Evolutionary conservation across 92 coral and sea anemone species (phyloP), one percentile per base, ranked within the genome.

Genomic region (Montipora capitata): DNA sequence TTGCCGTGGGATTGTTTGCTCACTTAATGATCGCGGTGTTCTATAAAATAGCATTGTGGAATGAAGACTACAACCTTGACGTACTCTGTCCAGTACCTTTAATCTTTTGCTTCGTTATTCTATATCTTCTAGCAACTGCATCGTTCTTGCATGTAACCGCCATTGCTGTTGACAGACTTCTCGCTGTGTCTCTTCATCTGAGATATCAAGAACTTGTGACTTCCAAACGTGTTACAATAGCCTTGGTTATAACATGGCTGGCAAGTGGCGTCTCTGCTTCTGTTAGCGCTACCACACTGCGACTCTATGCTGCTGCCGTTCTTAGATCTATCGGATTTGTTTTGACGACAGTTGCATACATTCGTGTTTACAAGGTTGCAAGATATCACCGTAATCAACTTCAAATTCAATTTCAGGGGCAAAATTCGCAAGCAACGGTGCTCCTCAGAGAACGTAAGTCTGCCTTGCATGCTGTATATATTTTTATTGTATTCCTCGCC

Each of bases 121-220:
- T 27, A 27, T 20, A 20, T 20, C 27, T 20, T 20, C 27, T 20
- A 20, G 27, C 27, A 20, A 20, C 27, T 20, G 27, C 27, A 20
- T 20, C 27, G 27, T 20, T 20, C 27, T 20, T 20, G 27, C 27
- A 20, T 20, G 27, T 20, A 20, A 20, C 27, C 27, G 27, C 27
- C 27, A 20, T 20, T 20, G 27, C 27, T 20, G 27, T 20, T 20
- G 27, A 20, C 0, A 20, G 27, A 20, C 27, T 20, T 20, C 27
- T 20, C 27, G 27, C 27, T 0, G 27, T 20, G 27, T 44, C 62
- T 57, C 75, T 87, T 27, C 91, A 87, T 43, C 59, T 87, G 11
- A 39, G 91, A 57, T 87, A 87, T 27, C 80, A 79, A 17, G 66
- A 18, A 4, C 65, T 87, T 56, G 45, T 87, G 5, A 87, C 86